A percentile compares a stretch with the other conserved stretches of the same genome.
Conservation (phyloP, 2,888 invertebrate genomes). For the Diarsia mendica region DNA sequence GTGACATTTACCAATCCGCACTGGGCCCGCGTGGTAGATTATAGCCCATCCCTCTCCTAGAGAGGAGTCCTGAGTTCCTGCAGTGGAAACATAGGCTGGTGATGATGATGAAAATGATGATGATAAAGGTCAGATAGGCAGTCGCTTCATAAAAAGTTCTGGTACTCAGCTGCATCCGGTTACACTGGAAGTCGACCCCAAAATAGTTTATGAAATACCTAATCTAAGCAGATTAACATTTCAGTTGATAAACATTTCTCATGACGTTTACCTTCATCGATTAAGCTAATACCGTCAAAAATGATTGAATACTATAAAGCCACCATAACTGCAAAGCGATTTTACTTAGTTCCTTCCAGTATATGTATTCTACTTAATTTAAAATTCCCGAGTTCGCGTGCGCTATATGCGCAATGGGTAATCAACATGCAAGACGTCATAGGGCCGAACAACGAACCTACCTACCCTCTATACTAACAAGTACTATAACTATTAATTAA, state of each 20-base stretch:
- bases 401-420: conserved; percentile 54
- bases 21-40: too few relatives aligned
- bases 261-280: not conserved
- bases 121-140: too few relatives aligned
- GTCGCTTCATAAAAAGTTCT: too few relatives aligned
- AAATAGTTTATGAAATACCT: too few relatives aligned
- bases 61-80: too few relatives aligned
- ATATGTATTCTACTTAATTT: conserved; percentile 44
- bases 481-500: conserved; percentile 66
- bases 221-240: too few relatives aligned
- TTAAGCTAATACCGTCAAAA: conserved; percentile 15
- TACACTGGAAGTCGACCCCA: too few relatives aligned
- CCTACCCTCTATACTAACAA: conserved; percentile 23
- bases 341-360: conserved; percentile 15
- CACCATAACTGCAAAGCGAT: conserved; percentile 22
- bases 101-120: too few relatives aligned
- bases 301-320: not conserved
- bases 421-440: conserved; percentile 61
- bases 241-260: not conserved
- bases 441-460: conserved; percentile 26
- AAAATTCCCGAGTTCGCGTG: conserved; percentile 60
- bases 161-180: too few relatives aligned
- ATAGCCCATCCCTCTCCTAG: too few relatives aligned
- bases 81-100: too few relatives aligned
- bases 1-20: too few relatives aligned